Evolutionary conservation across 2,888 invertebrate genomes (phyloP), one percentile per base, ranked within the genome.

Genomic region (Drosophila mettleri): DNA sequence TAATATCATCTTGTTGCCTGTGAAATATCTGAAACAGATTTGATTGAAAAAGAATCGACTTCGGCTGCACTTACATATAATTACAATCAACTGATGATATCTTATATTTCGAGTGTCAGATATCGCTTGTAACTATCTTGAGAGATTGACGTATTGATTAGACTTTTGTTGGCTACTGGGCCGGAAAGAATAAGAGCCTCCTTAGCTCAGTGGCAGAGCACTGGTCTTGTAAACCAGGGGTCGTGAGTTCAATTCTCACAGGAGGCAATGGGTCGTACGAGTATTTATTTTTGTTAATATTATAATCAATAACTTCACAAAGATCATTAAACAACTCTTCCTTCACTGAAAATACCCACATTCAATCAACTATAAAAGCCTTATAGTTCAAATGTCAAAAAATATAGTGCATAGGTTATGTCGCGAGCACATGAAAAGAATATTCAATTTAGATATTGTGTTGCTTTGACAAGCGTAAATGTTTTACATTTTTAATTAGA

Each of bases 211-310:
- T 95, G 96, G 96, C 94, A 96, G 96, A 96, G 96, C 96, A 95
- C 96, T 95, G 95, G 96, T 96, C 96, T 96, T 95, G 96, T 96
- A 96, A 96, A 96, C 96, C 95, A 96, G 95, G 95, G 96, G 96
- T 96, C 96, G 95, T 95, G 96, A 96, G 96, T 96, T 96, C 96
- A 95, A 96, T 95, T 95, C 96, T 96, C 96, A 95, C 95, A 95
- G 95, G 95, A 95, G 96, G 95, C 96, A 95, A 39, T 1, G 1
- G 6, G 10, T 0, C 1, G 0, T 10, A 2, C 3, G 5, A 14
- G 10, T 27, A 29, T 39, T 39, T 27, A 10, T 45, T 53, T n/a
- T 29, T 10, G 12, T 2, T 7, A 20, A 10, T n/a, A 20, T 9
- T 38, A 43, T 5, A 27, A 12, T 46, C 0, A 46, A 16, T 18